phyloP scores from a whole-genome alignment of 2,888 invertebrate species.

The Clusia tigrina region DNA sequence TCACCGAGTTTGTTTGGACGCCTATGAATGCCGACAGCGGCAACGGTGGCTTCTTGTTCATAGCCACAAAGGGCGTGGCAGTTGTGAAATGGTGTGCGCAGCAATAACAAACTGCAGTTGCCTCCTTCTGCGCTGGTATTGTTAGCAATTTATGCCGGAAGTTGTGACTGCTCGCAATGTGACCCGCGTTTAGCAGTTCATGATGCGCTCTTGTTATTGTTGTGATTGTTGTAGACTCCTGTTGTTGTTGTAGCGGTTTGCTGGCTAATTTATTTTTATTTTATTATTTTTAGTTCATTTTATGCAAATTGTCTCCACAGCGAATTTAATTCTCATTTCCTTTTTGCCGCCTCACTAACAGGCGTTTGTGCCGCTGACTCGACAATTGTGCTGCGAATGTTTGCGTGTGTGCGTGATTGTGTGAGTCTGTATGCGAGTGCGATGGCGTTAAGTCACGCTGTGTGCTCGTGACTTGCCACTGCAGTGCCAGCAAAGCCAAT shows the following conservation, averaged over 20 bases:
- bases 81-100: background rate
- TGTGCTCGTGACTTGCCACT: background rate
- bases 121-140: too few relatives aligned
- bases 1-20: slow-evolving; percentile 29
- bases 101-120: background rate
- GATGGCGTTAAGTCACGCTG: background rate
- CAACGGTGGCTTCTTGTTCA: slow-evolving; percentile 62
- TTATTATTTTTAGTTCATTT: too few relatives aligned
- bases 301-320: too few relatives aligned
- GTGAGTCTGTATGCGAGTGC: background rate
- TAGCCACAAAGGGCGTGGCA: slow-evolving; percentile 35
- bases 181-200: too few relatives aligned
- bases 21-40: slow-evolving; percentile 59
- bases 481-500: background rate
- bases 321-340: too few relatives aligned
- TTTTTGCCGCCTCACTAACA: too few relatives aligned
- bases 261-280: background rate
- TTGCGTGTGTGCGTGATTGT: slow-evolving; percentile 2
- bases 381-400: background rate
- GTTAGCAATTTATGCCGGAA: too few relatives aligned
- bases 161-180: too few relatives aligned
- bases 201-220: background rate
- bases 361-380: too few relatives aligned
- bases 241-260: background rate
- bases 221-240: background rate